Evolutionary conservation across 2,888 invertebrate genomes (phyloP), one percentile per base, ranked within the genome.

Genomic region (Gisinianus flammeolus): DNA sequence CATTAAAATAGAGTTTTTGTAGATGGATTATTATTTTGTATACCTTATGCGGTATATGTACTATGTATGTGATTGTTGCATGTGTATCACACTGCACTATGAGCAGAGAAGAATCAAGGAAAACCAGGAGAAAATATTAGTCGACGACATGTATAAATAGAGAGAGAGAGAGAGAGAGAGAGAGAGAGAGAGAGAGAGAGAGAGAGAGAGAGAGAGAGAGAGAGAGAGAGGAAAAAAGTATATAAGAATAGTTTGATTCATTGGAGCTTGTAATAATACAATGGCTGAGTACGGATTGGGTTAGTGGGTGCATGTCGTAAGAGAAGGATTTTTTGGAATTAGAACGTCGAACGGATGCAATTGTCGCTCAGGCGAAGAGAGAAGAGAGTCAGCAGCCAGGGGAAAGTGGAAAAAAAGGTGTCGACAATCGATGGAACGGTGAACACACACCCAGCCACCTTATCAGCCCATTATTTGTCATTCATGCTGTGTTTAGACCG

Each of bases 351-450:
- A 74, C 74, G 74, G 74, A 74, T 74, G 74, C 74, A 74, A 79
- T 70, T 68, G 70, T 79, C 79, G 66, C 76, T 79, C 75, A 76
- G 76, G 75, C 79, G 76, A 78, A 69, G 26, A 76, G 58, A 68
- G 28, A 28, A 54, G 74, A 68, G 52, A 75, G 75, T 75, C 62
- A 62, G 62, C 69, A 72, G 56, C 44, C 74, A 74, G 73, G 80
- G 76, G 78, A 80, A 80, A 78, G 78, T 76, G 76, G 52, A 74
- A 78, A 78, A 80, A 80, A 78, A 78, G 80, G 80, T 78, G 80
- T 80, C 72, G 77, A 80, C 73, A 78, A 76, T 69, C 52, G 44
- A 75, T 67, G 66, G 44, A 67, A 67, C 52, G 67, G 33, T 67
- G 68, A 75, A 24, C 8, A 70, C 76, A 76, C 76, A 70, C 76